Base-by-base conservation (phyloP, 2,797 vertebrate species). In the Yasuhikotakia modesta region DNA sequence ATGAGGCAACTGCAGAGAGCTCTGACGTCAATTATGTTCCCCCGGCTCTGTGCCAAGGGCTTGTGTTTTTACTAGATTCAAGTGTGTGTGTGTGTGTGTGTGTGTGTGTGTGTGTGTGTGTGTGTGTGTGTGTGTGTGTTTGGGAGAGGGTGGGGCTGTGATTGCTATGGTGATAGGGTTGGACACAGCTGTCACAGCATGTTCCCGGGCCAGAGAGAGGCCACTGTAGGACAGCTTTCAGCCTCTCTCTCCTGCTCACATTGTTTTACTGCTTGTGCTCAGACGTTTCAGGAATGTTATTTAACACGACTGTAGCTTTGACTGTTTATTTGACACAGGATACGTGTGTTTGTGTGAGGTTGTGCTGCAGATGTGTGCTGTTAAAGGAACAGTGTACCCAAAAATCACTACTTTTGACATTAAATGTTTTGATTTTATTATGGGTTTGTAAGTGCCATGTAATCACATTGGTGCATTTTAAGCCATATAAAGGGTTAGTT, bases 21-120 rank as follows among this genome's bases (percentile, higher is more conserved):
- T 93, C 90, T 94, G 92, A 94, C 93, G 93, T 94, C 92, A 94
- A 93, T 93, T 87, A 87, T 90, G 90, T 93, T 93, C 93, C 91
- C 92, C 88, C 92, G 93, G 93, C 90, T 82, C 80, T 67, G 74
- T 87, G 92, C 93, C 93, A 93, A 78, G 64, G 73, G 80, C 75
- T 86, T 85, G 79, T 67, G 79, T 81, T 82, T 82, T 83, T 83
- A 21, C 58, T 85, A 84, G 85, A 88, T 87, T 86, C n/a, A n/a
- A 83, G 88, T 88, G 73, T 39, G 57, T 68, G 19, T 4, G 27
- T 27, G 27, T 4, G 27, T 82, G 66, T 70, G 72, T 76, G 74
- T 72, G 69, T 27, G 27, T 50, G 73, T 73, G 79, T 75, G 81
- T 69, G 77, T 24, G 55, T 50, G 27, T 27, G 27, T 27, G 27